Evolutionary conservation across 2,113 vertebrate genomes (phyloP).

Genomic region (Clarias macrocephalus): DNA sequence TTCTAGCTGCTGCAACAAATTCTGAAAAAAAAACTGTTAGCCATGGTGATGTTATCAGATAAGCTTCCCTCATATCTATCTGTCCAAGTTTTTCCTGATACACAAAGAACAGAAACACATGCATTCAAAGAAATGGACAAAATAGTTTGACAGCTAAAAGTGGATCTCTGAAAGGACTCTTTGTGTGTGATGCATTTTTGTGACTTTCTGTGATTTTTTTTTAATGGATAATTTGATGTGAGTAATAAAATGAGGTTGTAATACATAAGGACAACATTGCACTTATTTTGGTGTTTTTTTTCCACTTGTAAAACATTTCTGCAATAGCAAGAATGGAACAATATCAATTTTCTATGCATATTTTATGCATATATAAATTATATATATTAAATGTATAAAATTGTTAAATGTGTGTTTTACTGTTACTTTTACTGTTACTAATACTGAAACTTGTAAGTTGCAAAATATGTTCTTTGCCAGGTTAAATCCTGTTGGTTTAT

Average conservation of each 20-base stretch:
- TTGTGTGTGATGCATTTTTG: not conserved
- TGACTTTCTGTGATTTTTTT: not conserved
- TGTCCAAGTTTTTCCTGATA: slow-evolving; percentile 35
- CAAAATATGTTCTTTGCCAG: too few relatives aligned
- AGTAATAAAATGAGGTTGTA: not conserved
- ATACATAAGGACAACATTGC: not conserved
- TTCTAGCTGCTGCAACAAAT: slow-evolving; percentile 7
- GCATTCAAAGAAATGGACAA: slow-evolving; percentile 13
- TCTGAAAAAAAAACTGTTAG: slow-evolving; percentile 21
- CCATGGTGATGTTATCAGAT: slow-evolving; percentile 29
- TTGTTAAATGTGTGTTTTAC: too few relatives aligned
- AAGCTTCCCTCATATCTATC: slow-evolving; percentile 27
- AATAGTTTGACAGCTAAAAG: not conserved
- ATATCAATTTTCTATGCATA: not conserved
- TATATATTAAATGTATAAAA: too few relatives aligned
- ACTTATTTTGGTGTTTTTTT: not conserved
- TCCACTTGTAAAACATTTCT: not conserved
- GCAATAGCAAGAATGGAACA: not conserved
- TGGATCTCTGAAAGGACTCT: not conserved
- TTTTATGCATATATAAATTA: too few relatives aligned
- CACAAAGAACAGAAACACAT: slow-evolving; percentile 16
- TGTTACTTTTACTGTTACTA: too few relatives aligned
- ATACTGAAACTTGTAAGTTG: too few relatives aligned
- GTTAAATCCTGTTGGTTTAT: not conserved
- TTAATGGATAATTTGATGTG: not conserved